Evolutionary conservation across 2,888 invertebrate species (phyloP).

Genomic region (Caenorhabditis sp.): DNA sequence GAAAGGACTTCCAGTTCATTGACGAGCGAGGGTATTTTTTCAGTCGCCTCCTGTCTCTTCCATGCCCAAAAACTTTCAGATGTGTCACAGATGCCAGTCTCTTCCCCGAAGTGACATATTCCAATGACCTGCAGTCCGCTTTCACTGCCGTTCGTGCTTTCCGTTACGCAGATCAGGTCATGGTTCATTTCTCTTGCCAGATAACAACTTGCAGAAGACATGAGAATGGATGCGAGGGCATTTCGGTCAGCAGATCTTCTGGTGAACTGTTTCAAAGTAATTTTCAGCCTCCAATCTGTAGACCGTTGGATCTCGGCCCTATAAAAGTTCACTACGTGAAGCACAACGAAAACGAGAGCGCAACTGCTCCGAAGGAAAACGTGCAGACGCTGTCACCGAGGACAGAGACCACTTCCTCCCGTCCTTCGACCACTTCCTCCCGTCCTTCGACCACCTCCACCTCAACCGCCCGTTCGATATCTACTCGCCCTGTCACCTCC

Average conservation of each 20-base stretch:
- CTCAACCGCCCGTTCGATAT: too few species aligned
- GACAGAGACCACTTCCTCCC: background rate
- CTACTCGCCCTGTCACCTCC: background rate
- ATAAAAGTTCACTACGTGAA: constrained; percentile 56
- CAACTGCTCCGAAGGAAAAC: background rate
- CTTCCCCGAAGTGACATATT: constrained; percentile 71
- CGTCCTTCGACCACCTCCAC: background rate
- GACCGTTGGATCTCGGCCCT: constrained; percentile 50
- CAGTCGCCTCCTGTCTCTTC: too few species aligned
- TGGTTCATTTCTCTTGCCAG: constrained; percentile 76
- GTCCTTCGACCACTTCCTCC: background rate
- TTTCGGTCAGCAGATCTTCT: constrained; percentile 66
- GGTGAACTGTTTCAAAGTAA: background rate
- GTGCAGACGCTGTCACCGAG: constrained; percentile 29
- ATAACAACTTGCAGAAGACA: constrained; percentile 73
- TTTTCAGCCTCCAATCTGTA: constrained; percentile 63
- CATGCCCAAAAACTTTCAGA: too few species aligned
- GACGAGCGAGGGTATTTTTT: constrained; percentile 75
- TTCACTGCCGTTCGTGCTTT: constrained; percentile 72
- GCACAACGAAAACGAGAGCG: constrained; percentile 11
- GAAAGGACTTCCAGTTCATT: constrained; percentile 74
- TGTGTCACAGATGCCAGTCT: constrained; percentile 73
- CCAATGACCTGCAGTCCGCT: constrained; percentile 65
- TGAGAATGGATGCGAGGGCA: constrained; percentile 77
- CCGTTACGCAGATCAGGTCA: constrained; percentile 77